Evolutionary conservation across 2,113 vertebrate species (phyloP), one percentile per base, ranked within the genome.

Genomic region (Myiagra hebetior): DNA sequence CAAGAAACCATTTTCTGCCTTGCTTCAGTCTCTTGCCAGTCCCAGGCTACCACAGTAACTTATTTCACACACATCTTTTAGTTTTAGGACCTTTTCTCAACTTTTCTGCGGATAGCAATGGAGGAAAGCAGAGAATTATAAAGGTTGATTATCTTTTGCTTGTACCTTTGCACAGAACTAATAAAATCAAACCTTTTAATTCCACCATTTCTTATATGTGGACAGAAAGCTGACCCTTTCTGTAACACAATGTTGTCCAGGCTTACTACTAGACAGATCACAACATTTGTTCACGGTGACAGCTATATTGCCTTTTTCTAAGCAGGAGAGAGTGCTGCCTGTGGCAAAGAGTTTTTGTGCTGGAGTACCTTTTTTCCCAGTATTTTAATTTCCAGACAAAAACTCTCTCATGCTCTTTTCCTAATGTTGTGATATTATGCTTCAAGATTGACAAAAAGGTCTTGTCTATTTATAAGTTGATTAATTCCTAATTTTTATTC

Each of bases 301-400:
- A 91, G 27, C 4, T 31, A 14, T 26, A 65, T 55, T 76, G 23
- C 9, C 30, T 33, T 93, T 86, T 83, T 35, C 33, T 94, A 65
- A 55, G 42, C 35, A 78, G 31, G 15, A 89, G 18, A 10, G 13
- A 77, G 46, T 26, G 11, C 33, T 89, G 17, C n/a, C 30, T 11
- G 6, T 14, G 15, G 37, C 41, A 85, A 55, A 85, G 30, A 72
- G 26, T 1, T 94, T 90, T 90, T 70, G 11, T 53, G 37, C 39
- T 41, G 39, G 37, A 93, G 13, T 39, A 63, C 3, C 28, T 74
- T 85, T 92, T 93, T 37, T 15, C 4, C 13, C 67, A 83, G 18
- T 46, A 70, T 85, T 89, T 87, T 65, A 92, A 83, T 93, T 93
- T 96, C 50, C 59, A 91, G 82, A 86, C 16, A 87, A 91, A 46